A percentile compares a stretch with the other conserved stretches of the same genome.
phyloP scores from a whole-genome alignment of 2,797 vertebrate genomes.

The Lagorchestes hirsutus region DNA sequence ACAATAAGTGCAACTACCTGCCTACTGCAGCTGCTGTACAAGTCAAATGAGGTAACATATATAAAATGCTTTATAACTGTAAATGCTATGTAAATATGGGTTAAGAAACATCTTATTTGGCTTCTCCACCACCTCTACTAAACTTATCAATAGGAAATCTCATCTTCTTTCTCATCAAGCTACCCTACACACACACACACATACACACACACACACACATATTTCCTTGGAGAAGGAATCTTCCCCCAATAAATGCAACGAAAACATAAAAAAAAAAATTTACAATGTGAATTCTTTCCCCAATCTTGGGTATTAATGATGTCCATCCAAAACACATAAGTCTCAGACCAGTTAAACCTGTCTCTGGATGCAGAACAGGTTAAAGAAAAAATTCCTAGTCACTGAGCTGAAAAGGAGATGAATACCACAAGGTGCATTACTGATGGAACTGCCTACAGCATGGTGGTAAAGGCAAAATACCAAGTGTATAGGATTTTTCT shows the following conservation, averaged over 20 bases:
- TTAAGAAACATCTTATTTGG: neutral
- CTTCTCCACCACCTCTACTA: neutral
- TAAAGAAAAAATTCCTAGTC: constrained; percentile 38
- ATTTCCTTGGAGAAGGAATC: neutral
- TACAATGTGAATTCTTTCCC: constrained; percentile 51
- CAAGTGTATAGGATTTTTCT: constrained; percentile 22
- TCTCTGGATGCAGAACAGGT: neutral
- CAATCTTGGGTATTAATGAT: constrained; percentile 49
- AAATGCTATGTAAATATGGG: neutral
- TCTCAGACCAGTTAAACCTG: constrained; percentile 58
- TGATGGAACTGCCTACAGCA: constrained; percentile 27
- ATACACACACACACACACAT: no score
- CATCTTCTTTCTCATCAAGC: no score
- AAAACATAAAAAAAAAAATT: constrained; percentile 43
- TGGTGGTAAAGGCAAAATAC: constrained; percentile 21
- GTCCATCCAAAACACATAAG: constrained; percentile 1
- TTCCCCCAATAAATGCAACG: neutral
- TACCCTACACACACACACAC: neutral
- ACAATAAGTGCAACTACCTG: neutral
- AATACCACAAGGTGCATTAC: constrained; percentile 31
- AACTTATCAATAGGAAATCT: no score
- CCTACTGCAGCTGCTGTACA: neutral
- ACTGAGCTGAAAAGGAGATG: constrained; percentile 53
- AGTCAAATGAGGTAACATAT: neutral
- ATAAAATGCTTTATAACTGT: neutral